Conservation (phyloP, 2,113 vertebrate species). For the Peromyscus polionotus region DNA sequence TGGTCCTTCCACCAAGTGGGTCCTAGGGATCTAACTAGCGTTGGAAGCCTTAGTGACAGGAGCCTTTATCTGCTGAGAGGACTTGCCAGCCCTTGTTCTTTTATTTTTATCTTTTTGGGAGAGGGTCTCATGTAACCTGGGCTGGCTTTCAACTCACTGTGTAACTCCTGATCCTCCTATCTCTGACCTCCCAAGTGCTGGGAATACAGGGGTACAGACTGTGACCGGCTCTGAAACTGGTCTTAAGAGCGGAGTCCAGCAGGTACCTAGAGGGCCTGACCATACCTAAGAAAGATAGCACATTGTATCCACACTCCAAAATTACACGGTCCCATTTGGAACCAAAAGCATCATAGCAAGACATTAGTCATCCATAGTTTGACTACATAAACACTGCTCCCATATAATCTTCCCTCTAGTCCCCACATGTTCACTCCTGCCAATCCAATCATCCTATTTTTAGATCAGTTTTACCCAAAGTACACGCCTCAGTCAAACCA, state of each 20-base stretch:
- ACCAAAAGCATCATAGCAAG: neutral
- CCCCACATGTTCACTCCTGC: neutral
- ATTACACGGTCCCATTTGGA: neutral
- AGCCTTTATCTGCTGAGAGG: neutral
- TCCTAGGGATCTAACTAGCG: neutral
- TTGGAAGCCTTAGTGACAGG: neutral
- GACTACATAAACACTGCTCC: neutral
- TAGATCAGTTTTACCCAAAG: neutral
- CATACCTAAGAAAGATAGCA: neutral
- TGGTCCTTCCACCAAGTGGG: neutral
- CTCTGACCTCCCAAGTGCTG: neutral
- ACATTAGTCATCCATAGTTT: neutral
- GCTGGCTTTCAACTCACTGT: neutral
- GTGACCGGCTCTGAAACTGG: neutral
- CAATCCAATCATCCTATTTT: neutral
- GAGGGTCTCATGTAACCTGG: neutral
- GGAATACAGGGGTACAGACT: neutral
- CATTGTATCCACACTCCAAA: neutral
- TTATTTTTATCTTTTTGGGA: neutral
- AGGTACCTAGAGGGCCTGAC: neutral
- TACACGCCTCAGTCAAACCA: neutral
- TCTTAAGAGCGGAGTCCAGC: neutral
- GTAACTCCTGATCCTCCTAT: neutral
- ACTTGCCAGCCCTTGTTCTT: neutral
- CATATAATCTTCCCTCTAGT: neutral